A percentile compares a stretch with the other conserved stretches of the same genome.
These are phyloP conservation scores for Stomatorhinus ivindoensis DNA, from an alignment of 2,113 vertebrate species.

Conservation along the genomic window DNA sequence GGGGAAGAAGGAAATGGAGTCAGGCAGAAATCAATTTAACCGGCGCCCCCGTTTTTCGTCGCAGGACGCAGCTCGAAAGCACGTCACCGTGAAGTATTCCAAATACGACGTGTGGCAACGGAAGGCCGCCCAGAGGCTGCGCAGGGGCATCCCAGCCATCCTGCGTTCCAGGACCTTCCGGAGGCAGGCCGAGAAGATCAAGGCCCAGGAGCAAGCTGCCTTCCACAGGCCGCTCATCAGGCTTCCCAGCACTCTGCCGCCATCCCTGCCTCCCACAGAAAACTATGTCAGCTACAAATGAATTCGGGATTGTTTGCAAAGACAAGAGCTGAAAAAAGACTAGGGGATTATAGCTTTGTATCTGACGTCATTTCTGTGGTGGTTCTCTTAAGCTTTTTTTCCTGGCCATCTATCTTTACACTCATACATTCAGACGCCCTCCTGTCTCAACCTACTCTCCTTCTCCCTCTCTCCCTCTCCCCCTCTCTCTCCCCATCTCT, in stretches of 20 bases:
- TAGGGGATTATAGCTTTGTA: constrained; percentile 72
- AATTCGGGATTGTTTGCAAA: constrained; percentile 62
- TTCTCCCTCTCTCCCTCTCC: constrained; percentile 48
- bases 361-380: constrained; percentile 69
- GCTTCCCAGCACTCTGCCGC: constrained; percentile 75
- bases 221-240: constrained; percentile 75
- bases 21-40: not conserved
- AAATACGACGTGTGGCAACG: constrained; percentile 80
- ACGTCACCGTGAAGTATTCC: constrained; percentile 71
- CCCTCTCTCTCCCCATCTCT: constrained; percentile 37
- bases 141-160: constrained; percentile 75
- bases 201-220: constrained; percentile 66
- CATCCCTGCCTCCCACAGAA: constrained; percentile 62
- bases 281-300: constrained; percentile 73
- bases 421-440: constrained; percentile 65
- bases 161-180: constrained; percentile 69
- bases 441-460: constrained; percentile 53
- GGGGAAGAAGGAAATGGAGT: not conserved
- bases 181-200: constrained; percentile 71
- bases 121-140: constrained; percentile 76
- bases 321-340: constrained; percentile 64
- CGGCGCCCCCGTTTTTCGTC: constrained; percentile 11
- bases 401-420: constrained; percentile 42
- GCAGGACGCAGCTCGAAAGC: constrained; percentile 76
- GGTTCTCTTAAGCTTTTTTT: constrained; percentile 59